phyloP scores from a whole-genome alignment of 2,888 invertebrate species.

The Subacronicta megacephala region DNA sequence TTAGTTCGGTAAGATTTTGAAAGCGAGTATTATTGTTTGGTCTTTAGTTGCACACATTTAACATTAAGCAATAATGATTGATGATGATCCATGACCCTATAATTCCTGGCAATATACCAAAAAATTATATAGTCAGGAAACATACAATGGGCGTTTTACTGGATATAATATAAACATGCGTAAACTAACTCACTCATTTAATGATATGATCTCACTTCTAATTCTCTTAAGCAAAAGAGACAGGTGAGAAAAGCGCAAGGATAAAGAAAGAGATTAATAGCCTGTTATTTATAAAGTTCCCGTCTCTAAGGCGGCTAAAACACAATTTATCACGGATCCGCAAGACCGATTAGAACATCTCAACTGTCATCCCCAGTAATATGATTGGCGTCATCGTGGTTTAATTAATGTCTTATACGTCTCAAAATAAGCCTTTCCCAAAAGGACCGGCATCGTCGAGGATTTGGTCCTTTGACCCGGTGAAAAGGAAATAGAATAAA shows the following conservation, averaged over 20 bases:
- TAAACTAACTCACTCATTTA: neutral
- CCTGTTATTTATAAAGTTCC: slow-evolving; percentile 33
- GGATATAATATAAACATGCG: neutral
- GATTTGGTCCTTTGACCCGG: slow-evolving; percentile 4
- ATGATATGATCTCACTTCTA: neutral
- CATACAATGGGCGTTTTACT: neutral
- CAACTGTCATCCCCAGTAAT: slow-evolving; percentile 28
- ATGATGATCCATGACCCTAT: no score
- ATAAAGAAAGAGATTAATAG: slow-evolving; percentile 31
- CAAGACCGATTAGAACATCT: slow-evolving; percentile 17
- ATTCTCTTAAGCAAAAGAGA: neutral
- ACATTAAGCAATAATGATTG: no score
- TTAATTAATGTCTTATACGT: slow-evolving; percentile 37
- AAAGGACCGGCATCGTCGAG: slow-evolving; percentile 8
- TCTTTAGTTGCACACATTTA: no score
- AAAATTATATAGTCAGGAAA: no score
- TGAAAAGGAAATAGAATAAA: neutral
- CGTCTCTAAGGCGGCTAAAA: slow-evolving; percentile 17
- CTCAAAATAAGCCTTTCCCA: slow-evolving; percentile 9
- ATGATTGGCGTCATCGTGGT: slow-evolving; percentile 32
- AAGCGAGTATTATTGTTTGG: no score
- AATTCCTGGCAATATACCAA: no score
- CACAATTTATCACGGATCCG: slow-evolving; percentile 23
- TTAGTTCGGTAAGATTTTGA: no score
- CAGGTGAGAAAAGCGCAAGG: slow-evolving; percentile 2